Conservation (phyloP, 2,888 invertebrate species). For the Ochropacha duplaris region DNA sequence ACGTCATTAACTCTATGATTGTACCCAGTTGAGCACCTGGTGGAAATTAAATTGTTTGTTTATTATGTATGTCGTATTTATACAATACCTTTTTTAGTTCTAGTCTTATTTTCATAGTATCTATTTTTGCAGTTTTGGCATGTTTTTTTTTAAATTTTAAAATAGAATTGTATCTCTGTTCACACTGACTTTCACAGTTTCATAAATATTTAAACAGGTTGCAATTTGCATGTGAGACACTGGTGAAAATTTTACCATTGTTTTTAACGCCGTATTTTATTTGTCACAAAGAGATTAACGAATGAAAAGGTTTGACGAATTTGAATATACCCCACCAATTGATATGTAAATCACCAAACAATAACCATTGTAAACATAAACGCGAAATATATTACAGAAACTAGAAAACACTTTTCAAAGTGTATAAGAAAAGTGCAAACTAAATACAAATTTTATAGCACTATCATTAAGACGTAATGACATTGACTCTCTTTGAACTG, state of each 20-base stretch:
- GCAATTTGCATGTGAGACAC: background rate
- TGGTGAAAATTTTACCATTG: background rate
- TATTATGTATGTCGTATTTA: background rate
- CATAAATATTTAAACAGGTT: background rate
- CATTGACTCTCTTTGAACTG: too few relatives aligned
- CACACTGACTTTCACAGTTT: background rate
- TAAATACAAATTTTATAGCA: too few relatives aligned
- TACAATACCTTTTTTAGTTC: too few relatives aligned
- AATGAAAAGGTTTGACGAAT: background rate
- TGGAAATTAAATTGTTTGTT: background rate
- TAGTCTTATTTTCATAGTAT: too few relatives aligned
- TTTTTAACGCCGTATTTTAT: background rate
- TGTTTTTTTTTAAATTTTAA: too few relatives aligned
- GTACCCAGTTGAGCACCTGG: constrained; percentile 92
- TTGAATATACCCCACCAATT: background rate
- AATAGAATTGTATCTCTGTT: too few relatives aligned
- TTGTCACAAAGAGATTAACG: background rate
- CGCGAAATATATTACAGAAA: too few relatives aligned
- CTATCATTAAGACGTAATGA: too few relatives aligned
- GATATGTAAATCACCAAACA: background rate
- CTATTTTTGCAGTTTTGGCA: too few relatives aligned
- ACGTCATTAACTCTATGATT: constrained; percentile 87
- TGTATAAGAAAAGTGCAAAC: too few relatives aligned
- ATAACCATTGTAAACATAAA: background rate
- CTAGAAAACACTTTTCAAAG: too few relatives aligned